Conservation (phyloP, 2,888 invertebrate genomes). For the Hesperia comma region DNA sequence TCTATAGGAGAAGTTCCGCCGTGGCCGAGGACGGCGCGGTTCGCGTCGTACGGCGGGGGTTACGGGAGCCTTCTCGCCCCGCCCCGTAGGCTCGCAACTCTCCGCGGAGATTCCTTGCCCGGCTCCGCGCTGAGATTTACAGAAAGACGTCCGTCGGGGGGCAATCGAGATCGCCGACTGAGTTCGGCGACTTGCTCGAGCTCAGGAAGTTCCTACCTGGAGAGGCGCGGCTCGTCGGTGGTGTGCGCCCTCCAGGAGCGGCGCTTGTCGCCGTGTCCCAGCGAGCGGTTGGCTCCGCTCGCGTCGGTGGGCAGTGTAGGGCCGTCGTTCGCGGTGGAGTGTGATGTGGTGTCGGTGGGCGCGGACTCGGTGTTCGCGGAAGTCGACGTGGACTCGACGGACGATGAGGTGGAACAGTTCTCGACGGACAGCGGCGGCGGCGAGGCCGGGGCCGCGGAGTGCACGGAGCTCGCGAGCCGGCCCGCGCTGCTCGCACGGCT, state of each 20-base stretch:
- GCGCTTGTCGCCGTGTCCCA: slow-evolving; percentile 91
- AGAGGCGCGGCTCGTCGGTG: slow-evolving; percentile 91
- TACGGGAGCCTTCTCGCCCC: slow-evolving; percentile 89
- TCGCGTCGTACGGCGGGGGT: slow-evolving; percentile 82
- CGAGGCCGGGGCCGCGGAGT: slow-evolving; percentile 62
- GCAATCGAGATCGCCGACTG: slow-evolving; percentile 84
- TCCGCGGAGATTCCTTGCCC: slow-evolving; percentile 85
- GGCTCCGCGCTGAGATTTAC: slow-evolving; percentile 82
- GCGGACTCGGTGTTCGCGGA: slow-evolving; percentile 93
- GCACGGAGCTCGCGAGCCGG: slow-evolving; percentile 74
- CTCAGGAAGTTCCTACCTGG: slow-evolving; percentile 92
- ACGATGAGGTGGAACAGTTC: slow-evolving; percentile 93
- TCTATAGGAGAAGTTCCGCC: slow-evolving; percentile 88
- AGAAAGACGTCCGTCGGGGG: slow-evolving; percentile 79
- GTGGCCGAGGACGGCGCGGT: slow-evolving; percentile 73
- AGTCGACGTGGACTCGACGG: slow-evolving; percentile 89
- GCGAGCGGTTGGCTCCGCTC: slow-evolving; percentile 87
- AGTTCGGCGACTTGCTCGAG: slow-evolving; percentile 94
- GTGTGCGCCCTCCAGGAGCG: slow-evolving; percentile 90
- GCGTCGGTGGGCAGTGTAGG: slow-evolving; percentile 92
- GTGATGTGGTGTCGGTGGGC: slow-evolving; percentile 88
- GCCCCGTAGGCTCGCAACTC: slow-evolving; percentile 85
- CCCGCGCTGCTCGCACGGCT: slow-evolving; percentile 64
- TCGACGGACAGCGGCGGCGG: slow-evolving; percentile 91
- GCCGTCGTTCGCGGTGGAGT: slow-evolving; percentile 87